phyloP scores from a whole-genome alignment of 2,113 vertebrate genomes.

The Brevimyrus niger region DNA sequence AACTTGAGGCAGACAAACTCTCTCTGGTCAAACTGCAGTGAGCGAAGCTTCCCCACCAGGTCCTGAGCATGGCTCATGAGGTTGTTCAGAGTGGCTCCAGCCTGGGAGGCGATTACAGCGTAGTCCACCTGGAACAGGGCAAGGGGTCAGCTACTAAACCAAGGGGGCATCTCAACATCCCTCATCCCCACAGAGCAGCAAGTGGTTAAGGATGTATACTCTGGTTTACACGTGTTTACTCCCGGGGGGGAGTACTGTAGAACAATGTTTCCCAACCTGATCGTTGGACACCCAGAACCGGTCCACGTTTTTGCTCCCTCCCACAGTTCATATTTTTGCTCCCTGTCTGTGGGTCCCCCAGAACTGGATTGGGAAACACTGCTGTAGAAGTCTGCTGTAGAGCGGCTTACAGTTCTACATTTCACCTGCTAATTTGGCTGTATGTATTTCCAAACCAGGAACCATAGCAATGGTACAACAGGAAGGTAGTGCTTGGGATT shows the following conservation, averaged over 20 bases:
- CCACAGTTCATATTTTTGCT: background rate
- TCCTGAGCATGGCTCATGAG: conserved; percentile 95
- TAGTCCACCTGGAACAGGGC: conserved; percentile 82
- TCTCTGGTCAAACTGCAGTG: conserved; percentile 89
- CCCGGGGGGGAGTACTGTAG: background rate
- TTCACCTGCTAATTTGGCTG: background rate
- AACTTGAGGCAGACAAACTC: conserved; percentile 99
- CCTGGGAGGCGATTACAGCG: conserved; percentile 81
- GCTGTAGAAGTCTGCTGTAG: background rate
- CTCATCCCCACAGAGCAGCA: background rate
- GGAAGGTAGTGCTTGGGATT: background rate
- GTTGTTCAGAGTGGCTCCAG: conserved; percentile 87
- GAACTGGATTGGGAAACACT: background rate
- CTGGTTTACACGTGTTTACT: background rate
- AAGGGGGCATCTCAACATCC: background rate
- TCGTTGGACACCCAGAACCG: background rate
- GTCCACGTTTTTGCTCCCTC: background rate
- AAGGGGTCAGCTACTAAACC: conserved; percentile 17
- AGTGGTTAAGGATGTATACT: background rate
- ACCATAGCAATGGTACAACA: background rate
- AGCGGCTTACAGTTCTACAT: background rate
- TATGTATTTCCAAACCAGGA: background rate
- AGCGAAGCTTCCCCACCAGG: conserved; percentile 83
- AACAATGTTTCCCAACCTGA: background rate
- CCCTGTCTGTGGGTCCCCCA: background rate